Base-by-base conservation (phyloP, 1,140 invertebrate genomes). In the Nomia melanderi region DNA sequence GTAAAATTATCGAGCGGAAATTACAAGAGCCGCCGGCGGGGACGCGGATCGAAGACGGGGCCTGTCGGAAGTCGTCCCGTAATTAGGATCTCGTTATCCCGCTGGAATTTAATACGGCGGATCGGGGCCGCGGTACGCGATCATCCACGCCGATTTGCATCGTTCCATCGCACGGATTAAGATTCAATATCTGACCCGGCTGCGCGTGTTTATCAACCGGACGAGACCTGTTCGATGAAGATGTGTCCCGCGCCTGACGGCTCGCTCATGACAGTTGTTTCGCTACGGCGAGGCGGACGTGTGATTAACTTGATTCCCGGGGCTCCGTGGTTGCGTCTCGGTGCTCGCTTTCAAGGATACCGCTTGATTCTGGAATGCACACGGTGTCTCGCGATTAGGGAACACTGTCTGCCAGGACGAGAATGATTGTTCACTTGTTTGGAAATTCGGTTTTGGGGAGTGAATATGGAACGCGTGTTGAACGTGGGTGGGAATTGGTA, bases 1-100 rank as follows among this genome's bases (percentile, higher is more conserved):
- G 67, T 73, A 50, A 60, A 82, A 82, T 77, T 56, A 77, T 39
- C 60, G 73, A 29, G n/a, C 74, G 81, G 79, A 82, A 82, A 81
- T 82, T 82, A 64, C 74, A 59, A 60, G 79, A 64, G 47, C 27
- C 60, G 33, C 14, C 12, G 9, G 27, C 60, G 12, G 6, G 71
- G 44, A 27, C n/a, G 44, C 67, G 36, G 36, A 29, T 56, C 33
- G 60, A 75, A 44, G 63, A 27, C 31, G 29, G 27, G 25, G 50
- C 59, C 54, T 81, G 79, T 77, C 81, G 79, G 81, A 81, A 82
- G 74, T 82, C 74, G 54, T 78, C 50, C 36, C 23, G 39, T 69
- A 82, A 82, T 82, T 82, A 81, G 47, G 60, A 79, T 57, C 50
- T 76, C 65, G 73, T 76, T 76, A 69, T 33, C 73, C 53, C 54